Base-by-base conservation (phyloP, 2,888 invertebrate genomes). In the Eupithecia vulgata region DNA sequence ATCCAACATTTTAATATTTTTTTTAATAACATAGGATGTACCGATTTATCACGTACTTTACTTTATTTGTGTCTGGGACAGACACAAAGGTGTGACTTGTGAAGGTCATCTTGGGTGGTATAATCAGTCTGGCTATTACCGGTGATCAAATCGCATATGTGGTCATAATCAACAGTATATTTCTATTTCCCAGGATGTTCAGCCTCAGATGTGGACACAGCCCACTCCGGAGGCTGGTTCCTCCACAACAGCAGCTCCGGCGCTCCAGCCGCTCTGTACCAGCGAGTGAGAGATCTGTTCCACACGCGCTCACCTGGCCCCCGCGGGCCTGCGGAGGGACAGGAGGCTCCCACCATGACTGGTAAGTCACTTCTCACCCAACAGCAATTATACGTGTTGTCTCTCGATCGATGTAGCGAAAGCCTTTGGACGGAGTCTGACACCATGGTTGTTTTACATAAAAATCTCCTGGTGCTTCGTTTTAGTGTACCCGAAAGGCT, bases 241-340 rank as follows among this genome's bases (percentile, higher is more conserved):
- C 95, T 98, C 69, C 98, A 98, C 91, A 83, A 79, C 72, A 83
- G 78, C 72, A 83, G 71, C 77, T 72, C 88, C 0, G 89, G 89
- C 0, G 93, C 94, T 0, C 96, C 97, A 74, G 97, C 97, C 81
- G 97, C 97, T 80, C 94, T 97, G 76, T 98, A 98, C 90, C 97
- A 98, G 88, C 95, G 98, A 69, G 97, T 98, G 67, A 95, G 97
- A 69, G 97, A 97, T 86, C 94, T 98, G 76, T 98, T 98, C 91
- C 96, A 96, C 85, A 94, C 95, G 5, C 88, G 93, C 70, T 91
- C 93, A 1, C 92, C 94, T 25, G 90, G 95, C 69, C 90, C 94
- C 1, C 83, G 94, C 73, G 92, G 84, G 0, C 94, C 93, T 0
- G 94, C 94, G 61, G 94, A 93, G 62, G 92, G 92, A 0, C 92